Evolutionary conservation across 2,797 vertebrate genomes (phyloP), one percentile per base, ranked within the genome.

Genomic region (Spea hammondii): DNA sequence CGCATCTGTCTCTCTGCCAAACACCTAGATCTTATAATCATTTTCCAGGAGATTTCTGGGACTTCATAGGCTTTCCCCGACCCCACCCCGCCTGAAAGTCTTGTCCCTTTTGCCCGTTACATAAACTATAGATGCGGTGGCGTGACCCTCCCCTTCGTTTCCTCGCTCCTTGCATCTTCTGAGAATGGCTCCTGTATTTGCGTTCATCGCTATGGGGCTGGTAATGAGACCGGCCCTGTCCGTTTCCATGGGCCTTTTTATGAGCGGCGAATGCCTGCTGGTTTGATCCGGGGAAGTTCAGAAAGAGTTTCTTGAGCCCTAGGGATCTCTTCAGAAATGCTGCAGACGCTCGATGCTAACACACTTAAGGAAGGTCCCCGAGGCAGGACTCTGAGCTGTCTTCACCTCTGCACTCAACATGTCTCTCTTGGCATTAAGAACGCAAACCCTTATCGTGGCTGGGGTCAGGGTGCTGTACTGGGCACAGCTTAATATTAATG

Each of bases 261-360:
- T 53, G 69, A 73, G 70, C 6, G 8, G 69, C 50, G 32, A 48
- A 17, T 73, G 54, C 70, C 51, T 77, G 74, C 70, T 73, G 70
- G 65, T 77, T 77, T 69, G 79, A 68, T 81, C 48, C 79, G 60
- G 32, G 70, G 55, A 62, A 68, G 65, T 73, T 77, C 49, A 64
- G 45, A 72, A 45, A 54, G 54, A 72, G 32, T 8, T 72, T 6
- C n/a, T 53, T 12, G 4, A 11, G 65, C 79, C 66, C 74, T 73
- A 45, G 70, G 79, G 79, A 81, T 48, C 9, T 10, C 17, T 46
- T 48, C 12, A 80, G 53, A 50, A 65, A 53, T 54, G 50, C 53
- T 59, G 17, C 54, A 76, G 51, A 32, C 11, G 59, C 65, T 66
- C 32, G 45, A 50, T 45, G 54, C 79, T 67, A 72, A 60, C 62